phyloP scores from a whole-genome alignment of 2,113 vertebrate genomes.

The Cathartes aura region DNA sequence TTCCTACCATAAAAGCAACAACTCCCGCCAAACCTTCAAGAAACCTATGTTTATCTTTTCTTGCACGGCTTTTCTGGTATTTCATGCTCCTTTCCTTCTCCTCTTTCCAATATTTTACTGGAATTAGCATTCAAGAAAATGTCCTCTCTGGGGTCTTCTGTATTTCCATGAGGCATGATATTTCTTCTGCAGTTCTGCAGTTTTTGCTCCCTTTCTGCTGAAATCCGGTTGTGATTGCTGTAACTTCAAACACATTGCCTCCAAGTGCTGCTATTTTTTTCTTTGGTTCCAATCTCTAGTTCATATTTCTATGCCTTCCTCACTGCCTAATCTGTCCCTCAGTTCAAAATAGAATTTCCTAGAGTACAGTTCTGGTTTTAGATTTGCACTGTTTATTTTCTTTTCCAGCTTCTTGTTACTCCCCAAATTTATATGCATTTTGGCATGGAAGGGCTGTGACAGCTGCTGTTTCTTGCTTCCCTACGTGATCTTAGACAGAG shows the following conservation, averaged over 20 bases:
- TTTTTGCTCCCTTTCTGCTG: neutral
- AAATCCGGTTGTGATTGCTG: neutral
- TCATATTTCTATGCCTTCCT: neutral
- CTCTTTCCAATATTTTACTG: neutral
- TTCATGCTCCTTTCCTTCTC: neutral
- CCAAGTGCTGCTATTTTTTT: neutral
- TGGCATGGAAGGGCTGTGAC: neutral
- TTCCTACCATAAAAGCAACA: neutral
- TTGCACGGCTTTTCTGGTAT: neutral
- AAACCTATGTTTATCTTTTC: neutral
- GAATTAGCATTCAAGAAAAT: neutral
- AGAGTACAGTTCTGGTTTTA: neutral
- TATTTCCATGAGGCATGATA: neutral
- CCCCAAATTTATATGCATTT: neutral
- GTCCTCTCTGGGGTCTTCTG: neutral
- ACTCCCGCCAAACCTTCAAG: neutral
- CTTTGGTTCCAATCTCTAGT: neutral
- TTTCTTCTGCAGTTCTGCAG: neutral
- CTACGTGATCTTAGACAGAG: neutral
- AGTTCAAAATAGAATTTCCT: constrained; percentile 7
- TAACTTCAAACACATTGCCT: neutral
- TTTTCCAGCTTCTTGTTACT: neutral
- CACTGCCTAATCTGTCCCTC: neutral
- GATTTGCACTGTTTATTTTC: neutral
- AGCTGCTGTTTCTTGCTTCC: neutral